Conservation (phyloP, 2,113 vertebrate genomes). For the Corythornis vintsioides region DNA sequence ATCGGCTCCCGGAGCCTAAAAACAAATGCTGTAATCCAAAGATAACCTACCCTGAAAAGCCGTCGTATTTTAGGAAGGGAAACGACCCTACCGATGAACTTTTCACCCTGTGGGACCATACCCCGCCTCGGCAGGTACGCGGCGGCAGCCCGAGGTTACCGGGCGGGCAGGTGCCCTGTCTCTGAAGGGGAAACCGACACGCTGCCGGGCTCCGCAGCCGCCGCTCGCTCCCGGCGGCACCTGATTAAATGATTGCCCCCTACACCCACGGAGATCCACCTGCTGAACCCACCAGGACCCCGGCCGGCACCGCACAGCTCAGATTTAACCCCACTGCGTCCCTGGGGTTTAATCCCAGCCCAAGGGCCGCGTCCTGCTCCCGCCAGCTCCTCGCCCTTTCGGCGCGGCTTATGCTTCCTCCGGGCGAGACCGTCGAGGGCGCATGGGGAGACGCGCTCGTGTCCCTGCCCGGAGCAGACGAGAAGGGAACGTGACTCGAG, state of each 20-base stretch:
- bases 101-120: not conserved
- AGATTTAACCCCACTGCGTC: not conserved
- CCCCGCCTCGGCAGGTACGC: not conserved
- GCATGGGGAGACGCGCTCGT: not conserved
- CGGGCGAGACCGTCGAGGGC: not conserved
- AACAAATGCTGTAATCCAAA: not conserved
- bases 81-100: not conserved
- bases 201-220: not conserved
- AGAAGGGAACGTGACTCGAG: not conserved
- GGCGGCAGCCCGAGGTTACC: constrained; percentile 49
- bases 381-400: not conserved
- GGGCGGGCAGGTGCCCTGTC: constrained; percentile 47
- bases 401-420: not conserved
- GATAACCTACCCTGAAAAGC: not conserved
- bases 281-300: not conserved
- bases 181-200: constrained; percentile 34
- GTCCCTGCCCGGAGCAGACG: no score
- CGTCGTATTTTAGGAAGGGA: not conserved
- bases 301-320: not conserved
- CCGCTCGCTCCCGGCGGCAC: not conserved
- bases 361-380: not conserved
- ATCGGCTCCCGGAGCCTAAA: not conserved
- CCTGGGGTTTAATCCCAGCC: not conserved
- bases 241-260: not conserved
- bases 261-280: not conserved